These are phyloP conservation scores for Clunio marinus DNA, from an alignment of 2,888 invertebrate genomes.

Conservation along the genomic window DNA sequence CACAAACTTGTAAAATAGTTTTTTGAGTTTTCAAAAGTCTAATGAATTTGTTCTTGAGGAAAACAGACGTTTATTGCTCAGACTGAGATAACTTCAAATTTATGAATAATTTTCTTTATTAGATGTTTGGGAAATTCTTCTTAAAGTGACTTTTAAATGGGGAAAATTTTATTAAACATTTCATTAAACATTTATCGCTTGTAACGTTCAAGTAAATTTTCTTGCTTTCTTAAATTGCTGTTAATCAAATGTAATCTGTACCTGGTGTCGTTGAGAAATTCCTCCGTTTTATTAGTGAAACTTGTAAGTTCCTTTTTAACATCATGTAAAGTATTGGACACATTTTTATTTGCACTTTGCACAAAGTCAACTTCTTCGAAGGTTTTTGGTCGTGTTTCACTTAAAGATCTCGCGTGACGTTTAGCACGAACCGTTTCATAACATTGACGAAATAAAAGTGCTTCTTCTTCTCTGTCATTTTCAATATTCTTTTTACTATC, in stretches of 20 bases:
- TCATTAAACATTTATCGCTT: not conserved
- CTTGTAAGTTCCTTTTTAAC: conserved; percentile 27
- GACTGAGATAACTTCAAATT: too few relatives aligned
- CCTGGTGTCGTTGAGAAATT: conserved; percentile 33
- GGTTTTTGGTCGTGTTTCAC: conserved; percentile 24
- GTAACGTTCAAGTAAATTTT: conserved; percentile 6
- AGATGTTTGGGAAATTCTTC: too few relatives aligned
- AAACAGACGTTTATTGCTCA: too few relatives aligned
- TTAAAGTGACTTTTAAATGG: too few relatives aligned
- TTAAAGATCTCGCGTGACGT: conserved; percentile 22
- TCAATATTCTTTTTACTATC: conserved; percentile 55
- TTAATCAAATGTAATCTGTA: conserved; percentile 29
- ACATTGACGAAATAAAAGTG: conserved; percentile 40
- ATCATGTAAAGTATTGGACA: conserved; percentile 45
- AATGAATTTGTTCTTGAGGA: too few relatives aligned
- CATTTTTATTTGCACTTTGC: conserved; percentile 49
- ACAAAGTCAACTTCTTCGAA: conserved; percentile 41
- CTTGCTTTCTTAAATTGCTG: conserved; percentile 5
- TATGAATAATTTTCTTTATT: too few relatives aligned
- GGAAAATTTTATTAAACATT: too few relatives aligned
- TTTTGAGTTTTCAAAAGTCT: too few relatives aligned
- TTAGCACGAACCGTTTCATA: conserved; percentile 16
- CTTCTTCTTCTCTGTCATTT: conserved; percentile 45
- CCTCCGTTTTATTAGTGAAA: conserved; percentile 35
- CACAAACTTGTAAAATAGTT: too few relatives aligned